Evolutionary conservation across 2,888 invertebrate species (phyloP).

Genomic region (Cetonia aurata): DNA sequence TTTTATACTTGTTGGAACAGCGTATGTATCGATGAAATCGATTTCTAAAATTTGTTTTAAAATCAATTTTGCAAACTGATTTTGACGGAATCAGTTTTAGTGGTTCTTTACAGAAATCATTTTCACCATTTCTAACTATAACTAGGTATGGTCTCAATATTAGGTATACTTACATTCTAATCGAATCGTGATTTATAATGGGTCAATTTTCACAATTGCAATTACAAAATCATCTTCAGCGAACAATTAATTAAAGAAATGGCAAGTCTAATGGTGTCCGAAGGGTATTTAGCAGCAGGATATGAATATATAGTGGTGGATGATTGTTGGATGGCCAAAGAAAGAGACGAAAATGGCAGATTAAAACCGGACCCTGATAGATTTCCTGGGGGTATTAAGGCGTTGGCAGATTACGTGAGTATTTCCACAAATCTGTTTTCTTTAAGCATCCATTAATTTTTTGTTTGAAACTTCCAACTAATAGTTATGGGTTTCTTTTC

Average conservation of each 20-base stretch:
- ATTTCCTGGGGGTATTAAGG: constrained; percentile 74
- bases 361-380: constrained; percentile 70
- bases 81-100: too few relatives aligned
- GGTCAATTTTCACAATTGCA: neutral
- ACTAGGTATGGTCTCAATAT: too few relatives aligned
- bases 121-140: too few relatives aligned
- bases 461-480: neutral
- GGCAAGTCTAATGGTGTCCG: constrained; percentile 70
- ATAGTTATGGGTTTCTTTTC: too few relatives aligned
- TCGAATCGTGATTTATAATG: neutral
- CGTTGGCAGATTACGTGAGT: constrained; percentile 72
- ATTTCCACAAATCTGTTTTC: neutral
- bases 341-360: constrained; percentile 66
- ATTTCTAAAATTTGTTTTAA: too few relatives aligned
- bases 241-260: constrained; percentile 70
- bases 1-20: too few relatives aligned
- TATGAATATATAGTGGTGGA: constrained; percentile 73
- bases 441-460: neutral
- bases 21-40: too few relatives aligned
- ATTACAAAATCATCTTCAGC: constrained; percentile 59
- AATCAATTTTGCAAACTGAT: too few relatives aligned
- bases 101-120: too few relatives aligned
- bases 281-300: constrained; percentile 73
- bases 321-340: constrained; percentile 73
- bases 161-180: neutral